Percentiles rank a stretch among this genome's conserved stretches.
These are phyloP conservation scores for Oegoconia quadripuncta DNA, from an alignment of 2,888 invertebrate species.

Conservation along the genomic window DNA sequence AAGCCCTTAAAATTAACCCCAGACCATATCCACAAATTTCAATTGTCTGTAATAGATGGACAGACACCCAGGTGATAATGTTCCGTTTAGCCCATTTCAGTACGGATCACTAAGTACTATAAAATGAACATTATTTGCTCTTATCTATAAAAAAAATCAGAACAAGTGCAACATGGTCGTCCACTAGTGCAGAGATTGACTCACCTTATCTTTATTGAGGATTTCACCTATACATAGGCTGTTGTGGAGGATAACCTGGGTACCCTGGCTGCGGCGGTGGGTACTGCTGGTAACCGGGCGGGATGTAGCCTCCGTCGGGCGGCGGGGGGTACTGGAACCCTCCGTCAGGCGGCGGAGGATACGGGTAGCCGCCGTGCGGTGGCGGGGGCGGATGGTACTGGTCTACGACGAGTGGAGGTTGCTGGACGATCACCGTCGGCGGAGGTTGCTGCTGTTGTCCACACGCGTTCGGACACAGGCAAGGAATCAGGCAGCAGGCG, in stretches of 20 bases:
- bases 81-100: no score
- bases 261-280: slow-evolving; percentile 30
- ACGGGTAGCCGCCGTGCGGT: slow-evolving; percentile 36
- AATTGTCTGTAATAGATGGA: no score
- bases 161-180: slow-evolving; percentile 36
- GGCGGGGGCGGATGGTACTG: slow-evolving; percentile 42
- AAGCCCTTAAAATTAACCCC: no score
- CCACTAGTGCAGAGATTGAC: slow-evolving; percentile 29
- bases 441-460: slow-evolving; percentile 59
- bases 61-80: no score
- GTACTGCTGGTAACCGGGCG: slow-evolving; percentile 27
- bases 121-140: no score
- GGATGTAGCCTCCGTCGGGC: slow-evolving; percentile 23
- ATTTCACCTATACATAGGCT: slow-evolving; percentile 44
- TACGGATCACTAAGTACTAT: no score
- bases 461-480: slow-evolving; percentile 68
- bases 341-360: slow-evolving; percentile 40
- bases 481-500: slow-evolving; percentile 66
- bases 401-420: slow-evolving; percentile 52
- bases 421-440: slow-evolving; percentile 53
- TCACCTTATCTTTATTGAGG: slow-evolving; percentile 24
- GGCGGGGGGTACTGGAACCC: slow-evolving; percentile 35
- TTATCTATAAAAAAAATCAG: no score
- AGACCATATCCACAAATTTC: no score
- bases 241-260: slow-evolving; percentile 20